Conservation (phyloP, 2,797 vertebrate species). For the Lophius americanus region DNA sequence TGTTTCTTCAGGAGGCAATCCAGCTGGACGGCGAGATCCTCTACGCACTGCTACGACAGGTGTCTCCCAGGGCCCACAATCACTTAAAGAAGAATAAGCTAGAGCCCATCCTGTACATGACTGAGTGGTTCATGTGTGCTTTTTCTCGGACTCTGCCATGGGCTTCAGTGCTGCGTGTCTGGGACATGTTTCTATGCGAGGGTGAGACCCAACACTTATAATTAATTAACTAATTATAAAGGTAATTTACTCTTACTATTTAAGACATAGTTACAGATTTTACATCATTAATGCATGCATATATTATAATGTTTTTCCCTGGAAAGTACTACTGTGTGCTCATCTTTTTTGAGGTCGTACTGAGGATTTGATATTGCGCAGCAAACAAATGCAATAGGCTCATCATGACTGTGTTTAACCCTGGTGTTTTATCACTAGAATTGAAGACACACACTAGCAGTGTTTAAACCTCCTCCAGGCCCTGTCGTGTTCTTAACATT, state of each 20-base stretch:
- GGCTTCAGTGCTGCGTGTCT: constrained; percentile 94
- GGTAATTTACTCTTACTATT: not conserved
- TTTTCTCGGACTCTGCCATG: constrained; percentile 96
- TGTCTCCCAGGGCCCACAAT: constrained; percentile 87
- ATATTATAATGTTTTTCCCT: not conserved
- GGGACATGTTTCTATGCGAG: constrained; percentile 99
- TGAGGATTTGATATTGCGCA: too few relatives aligned
- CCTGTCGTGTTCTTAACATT: not conserved
- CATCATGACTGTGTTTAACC: not conserved
- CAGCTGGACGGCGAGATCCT: constrained; percentile 97
- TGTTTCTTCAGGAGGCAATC: constrained; percentile 89
- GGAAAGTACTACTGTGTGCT: too few relatives aligned
- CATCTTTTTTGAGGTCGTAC: too few relatives aligned
- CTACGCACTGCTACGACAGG: constrained; percentile 88
- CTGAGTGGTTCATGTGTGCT: constrained; percentile 99
- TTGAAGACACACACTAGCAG: not conserved
- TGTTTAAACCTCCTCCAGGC: constrained; percentile 1
- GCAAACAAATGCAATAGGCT: not conserved
- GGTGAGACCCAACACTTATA: constrained; percentile 76
- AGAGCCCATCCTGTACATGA: constrained; percentile 98
- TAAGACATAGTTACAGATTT: not conserved
- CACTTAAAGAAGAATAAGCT: constrained; percentile 96
- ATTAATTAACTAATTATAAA: not conserved
- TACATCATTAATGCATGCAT: not conserved
- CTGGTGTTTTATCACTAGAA: not conserved